Percentiles rank a stretch among this genome's conserved stretches.
Conservation (phyloP, 2,113 vertebrate genomes). For the Scophthalmus maximus region DNA sequence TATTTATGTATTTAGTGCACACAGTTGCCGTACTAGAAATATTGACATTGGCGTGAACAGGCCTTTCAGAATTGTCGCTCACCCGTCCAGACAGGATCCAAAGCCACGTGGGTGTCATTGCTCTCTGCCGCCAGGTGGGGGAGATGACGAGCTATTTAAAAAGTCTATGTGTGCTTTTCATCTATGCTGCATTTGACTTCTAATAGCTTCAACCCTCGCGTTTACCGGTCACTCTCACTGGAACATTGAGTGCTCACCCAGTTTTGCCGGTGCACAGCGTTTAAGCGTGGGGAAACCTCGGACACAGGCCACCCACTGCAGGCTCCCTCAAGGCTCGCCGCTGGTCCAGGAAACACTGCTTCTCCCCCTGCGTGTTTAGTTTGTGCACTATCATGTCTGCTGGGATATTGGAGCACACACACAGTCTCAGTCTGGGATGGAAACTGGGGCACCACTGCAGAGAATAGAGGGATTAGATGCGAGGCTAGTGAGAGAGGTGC, state of each 20-base stretch:
- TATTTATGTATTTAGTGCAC: not conserved
- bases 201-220: not conserved
- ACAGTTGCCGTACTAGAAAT: not conserved
- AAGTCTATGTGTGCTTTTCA: not conserved
- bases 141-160: constrained; percentile 39
- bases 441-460: constrained; percentile 68
- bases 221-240: constrained; percentile 19
- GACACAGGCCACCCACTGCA: not conserved
- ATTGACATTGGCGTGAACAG: not conserved
- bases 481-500: constrained; percentile 38
- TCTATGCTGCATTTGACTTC: constrained; percentile 26
- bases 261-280: constrained; percentile 1
- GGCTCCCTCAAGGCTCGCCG: not conserved
- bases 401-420: constrained; percentile 41
- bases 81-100: too few relatives aligned
- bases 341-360: constrained; percentile 8
- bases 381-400: constrained; percentile 38
- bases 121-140: constrained; percentile 54
- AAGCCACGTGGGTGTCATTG: constrained; percentile 8
- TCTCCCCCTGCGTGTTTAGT: constrained; percentile 33
- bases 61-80: not conserved
- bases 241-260: constrained; percentile 7
- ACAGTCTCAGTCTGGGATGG: constrained; percentile 34
- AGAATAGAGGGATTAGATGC: constrained; percentile 67
- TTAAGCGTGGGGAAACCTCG: not conserved